A percentile compares a stretch with the other conserved stretches of the same genome.
Conservation (phyloP, 2,797 vertebrate genomes). For the Acanthiza pusilla region DNA sequence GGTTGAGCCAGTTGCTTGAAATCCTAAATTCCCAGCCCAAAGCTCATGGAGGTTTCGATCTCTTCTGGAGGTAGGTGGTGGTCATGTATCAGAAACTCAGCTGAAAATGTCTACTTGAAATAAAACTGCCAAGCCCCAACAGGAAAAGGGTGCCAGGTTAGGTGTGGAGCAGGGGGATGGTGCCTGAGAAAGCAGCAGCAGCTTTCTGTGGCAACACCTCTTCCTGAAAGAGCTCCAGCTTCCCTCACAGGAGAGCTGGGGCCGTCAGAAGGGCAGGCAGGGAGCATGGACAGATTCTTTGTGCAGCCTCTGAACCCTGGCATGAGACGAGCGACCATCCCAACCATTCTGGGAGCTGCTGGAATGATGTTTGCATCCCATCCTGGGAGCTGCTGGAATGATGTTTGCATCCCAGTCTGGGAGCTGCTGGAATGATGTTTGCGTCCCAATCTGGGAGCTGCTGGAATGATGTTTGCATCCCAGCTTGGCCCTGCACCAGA, state of each 20-base stretch:
- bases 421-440: no score
- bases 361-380: background rate
- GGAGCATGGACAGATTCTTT: background rate
- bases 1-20: background rate
- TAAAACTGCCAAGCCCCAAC: background rate
- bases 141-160: background rate
- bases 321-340: fast-evolving
- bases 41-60: background rate
- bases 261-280: background rate
- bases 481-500: background rate
- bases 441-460: background rate
- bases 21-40: background rate
- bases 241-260: background rate
- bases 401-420: background rate
- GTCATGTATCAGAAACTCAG: background rate
- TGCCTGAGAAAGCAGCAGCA: background rate
- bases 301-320: background rate
- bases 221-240: background rate
- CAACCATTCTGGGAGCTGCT: background rate
- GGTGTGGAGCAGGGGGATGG: background rate
- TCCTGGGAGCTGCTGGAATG: background rate
- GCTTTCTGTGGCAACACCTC: background rate
- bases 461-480: background rate
- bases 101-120: background rate
- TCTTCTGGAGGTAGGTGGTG: background rate